Percentiles rank a stretch among this genome's conserved stretches.
These are phyloP conservation scores for Drosophila leonis DNA, from an alignment of 2,888 invertebrate genomes.

Conservation along the genomic window DNA sequence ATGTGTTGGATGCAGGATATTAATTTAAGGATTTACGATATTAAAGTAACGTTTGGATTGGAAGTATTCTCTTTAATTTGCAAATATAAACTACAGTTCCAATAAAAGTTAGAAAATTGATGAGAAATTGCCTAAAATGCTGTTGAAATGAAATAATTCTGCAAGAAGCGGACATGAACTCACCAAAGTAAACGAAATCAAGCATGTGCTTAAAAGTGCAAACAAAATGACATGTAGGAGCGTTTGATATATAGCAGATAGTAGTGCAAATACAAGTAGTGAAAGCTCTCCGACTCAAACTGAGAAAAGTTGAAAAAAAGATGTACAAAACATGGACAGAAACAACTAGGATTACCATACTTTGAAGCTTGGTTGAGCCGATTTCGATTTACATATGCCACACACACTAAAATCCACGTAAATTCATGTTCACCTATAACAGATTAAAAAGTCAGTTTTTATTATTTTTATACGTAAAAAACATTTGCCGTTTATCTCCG, in stretches of 20 bases:
- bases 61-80: too few species aligned
- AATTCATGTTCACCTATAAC: neutral
- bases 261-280: neutral
- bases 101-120: too few species aligned
- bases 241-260: neutral
- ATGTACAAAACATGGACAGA: neutral
- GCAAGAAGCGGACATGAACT: neutral
- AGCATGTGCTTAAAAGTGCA: constrained; percentile 10
- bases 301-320: neutral
- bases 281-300: neutral
- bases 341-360: neutral
- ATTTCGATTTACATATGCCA: neutral
- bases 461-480: too few species aligned
- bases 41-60: too few species aligned
- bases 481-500: too few species aligned
- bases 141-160: neutral
- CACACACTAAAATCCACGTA: too few species aligned
- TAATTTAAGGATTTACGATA: neutral
- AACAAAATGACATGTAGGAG: constrained; percentile 10
- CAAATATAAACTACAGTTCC: too few species aligned
- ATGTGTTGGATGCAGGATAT: neutral
- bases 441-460: neutral
- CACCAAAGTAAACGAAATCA: neutral
- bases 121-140: neutral
- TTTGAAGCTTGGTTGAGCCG: neutral